Evolutionary conservation across 2,113 vertebrate species (phyloP), one percentile per base, ranked within the genome.

Genomic region (Sisor rabdophorus): DNA sequence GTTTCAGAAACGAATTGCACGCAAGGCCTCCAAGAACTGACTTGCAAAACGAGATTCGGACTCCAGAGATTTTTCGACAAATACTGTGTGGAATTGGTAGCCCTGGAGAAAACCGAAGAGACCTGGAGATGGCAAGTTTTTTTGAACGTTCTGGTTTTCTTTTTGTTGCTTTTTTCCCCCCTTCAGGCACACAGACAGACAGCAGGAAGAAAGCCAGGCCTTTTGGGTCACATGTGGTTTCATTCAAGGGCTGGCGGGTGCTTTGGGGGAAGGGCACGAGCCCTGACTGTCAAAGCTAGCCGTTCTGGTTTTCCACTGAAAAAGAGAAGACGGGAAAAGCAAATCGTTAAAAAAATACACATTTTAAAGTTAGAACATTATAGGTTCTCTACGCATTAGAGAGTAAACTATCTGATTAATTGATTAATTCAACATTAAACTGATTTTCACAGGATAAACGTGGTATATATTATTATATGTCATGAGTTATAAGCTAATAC

Each of bases 271-370:
- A 11, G 96, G 95, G 82, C 96, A 96, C 47, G 96, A 98, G 32
- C 95, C 93, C 87, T 98, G 95, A 85, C 96, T 98, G 93, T 98
- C 96, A 55, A 98, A 96, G 88, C 97, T 99, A 47, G 96, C 94
- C 12, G 95, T 93, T 76, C 95, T 94, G 75, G 95, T 94, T 78
- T 98, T 96, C 96, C 97, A 98, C 96, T 99, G 93, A 0, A 1
- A 74, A 82, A 84, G 40, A 75, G 16, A 63, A 47, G 19, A 76
- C 22, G 20, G 20, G n/a, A 48, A 71, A 30, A 78, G 9, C 22
- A 59, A n/a, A 32, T n/a, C 4, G 53, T 40, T 68, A 63, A 24
- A 26, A 56, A n/a, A 44, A 44, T 44, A 6, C 40, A 44, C 15
- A 64, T 6, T n/a, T n/a, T n/a, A n/a, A n/a, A n/a, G n/a, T n/a